Evolutionary conservation across 1,140 invertebrate genomes (phyloP), one percentile per base, ranked within the genome.

Genomic region (Mylabris phalerata): DNA sequence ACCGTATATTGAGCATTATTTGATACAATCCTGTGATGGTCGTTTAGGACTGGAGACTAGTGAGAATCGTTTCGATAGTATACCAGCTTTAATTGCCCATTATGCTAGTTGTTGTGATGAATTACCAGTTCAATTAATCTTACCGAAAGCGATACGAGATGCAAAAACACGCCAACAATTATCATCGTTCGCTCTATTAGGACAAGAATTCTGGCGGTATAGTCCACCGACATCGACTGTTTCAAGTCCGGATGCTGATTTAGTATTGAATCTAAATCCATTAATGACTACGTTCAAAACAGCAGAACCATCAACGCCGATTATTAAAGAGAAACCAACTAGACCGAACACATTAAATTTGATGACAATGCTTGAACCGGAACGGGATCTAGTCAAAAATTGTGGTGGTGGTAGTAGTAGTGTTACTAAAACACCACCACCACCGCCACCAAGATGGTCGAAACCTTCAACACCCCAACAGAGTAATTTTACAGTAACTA

Each of bases 41-140:
- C 84, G 88, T 60, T 81, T 95, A 57, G 89, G 90, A 46, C 80
- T 98, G 58, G 93, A 98, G 77, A 94, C 92, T 52, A 96, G 93
- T 10, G 87, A 92, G 66, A 93, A 95, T 76, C 85, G 88, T 62
- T 98, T 97, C 73, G 86, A 88, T 70, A 90, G 90, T 64, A 92
- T 97, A 70, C 92, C 93, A 24, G 84, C 88, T 48, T 80, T 98
- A 55, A 89, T 98, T 55, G 89, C 90, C 49, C 91, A 97, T 76
- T 98, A 98, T 74, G 90, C 90, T 49, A 86, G 92, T 71, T 92
- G 92, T 75, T 93, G 92, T 77, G 93, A 97, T 75, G 95, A 98
- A 78, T 78, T 98, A 61, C 93, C 93, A 41, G 91, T 95, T 46
- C 89, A 90, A 76, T 81, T 98, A 57, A 86, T 84, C 60, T 76